A percentile compares a stretch with the other conserved stretches of the same genome.
phyloP scores from a whole-genome alignment of 2,113 vertebrate species.

The Proteles cristata region DNA sequence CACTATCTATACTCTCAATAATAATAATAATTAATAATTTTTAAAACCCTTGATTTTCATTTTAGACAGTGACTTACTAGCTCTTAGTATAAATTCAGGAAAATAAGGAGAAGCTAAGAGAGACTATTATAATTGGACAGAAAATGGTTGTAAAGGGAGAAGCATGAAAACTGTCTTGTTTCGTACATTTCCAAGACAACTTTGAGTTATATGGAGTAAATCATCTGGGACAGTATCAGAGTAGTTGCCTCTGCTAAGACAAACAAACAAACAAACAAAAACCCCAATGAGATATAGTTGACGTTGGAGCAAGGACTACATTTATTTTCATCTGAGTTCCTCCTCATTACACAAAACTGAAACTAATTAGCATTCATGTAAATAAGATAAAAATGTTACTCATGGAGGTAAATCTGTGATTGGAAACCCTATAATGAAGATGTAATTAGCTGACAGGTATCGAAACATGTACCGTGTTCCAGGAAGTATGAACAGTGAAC shows the following conservation, averaged over 20 bases:
- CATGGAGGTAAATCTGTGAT: not conserved
- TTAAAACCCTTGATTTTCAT: conserved; percentile 25
- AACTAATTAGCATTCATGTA: conserved; percentile 16
- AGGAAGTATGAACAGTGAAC: not conserved
- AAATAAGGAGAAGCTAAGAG: not conserved
- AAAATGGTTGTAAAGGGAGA: not conserved
- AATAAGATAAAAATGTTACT: not conserved
- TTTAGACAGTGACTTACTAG: not conserved
- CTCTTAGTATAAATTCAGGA: not conserved
- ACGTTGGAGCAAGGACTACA: not conserved
- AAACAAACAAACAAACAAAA: not conserved
- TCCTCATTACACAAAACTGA: not conserved
- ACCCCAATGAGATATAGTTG: not conserved
- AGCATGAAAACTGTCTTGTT: not conserved
- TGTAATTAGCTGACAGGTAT: not conserved
- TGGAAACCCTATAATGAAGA: not conserved
- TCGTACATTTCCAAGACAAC: not conserved
- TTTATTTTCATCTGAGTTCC: not conserved
- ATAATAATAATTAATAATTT: not conserved
- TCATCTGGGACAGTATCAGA: not conserved
- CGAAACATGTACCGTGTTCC: not conserved
- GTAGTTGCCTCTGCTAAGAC: not conserved
- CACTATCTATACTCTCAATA: not conserved
- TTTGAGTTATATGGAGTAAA: not conserved
- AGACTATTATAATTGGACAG: not conserved